Evolutionary conservation across 1,140 invertebrate species (phyloP), one percentile per base, ranked within the genome.

Genomic region (Aphelinus atriplicis): DNA sequence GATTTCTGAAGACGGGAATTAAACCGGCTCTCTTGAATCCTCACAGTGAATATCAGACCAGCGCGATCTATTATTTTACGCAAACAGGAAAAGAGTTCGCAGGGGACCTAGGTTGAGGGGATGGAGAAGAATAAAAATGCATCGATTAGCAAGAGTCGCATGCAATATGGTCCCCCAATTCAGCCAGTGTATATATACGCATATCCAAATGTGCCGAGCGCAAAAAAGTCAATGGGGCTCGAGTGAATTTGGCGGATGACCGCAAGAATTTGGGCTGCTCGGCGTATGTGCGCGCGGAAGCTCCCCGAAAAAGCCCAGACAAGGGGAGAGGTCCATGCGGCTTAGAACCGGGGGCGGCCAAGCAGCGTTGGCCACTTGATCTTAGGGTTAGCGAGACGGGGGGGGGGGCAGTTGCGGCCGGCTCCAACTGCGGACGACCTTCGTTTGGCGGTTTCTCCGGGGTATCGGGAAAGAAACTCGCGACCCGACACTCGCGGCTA

Each of bases 351-450:
- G 47, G 3, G 72, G 43, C 47, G 65, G 62, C 26, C 42, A 6
- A 53, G 46, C 77, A 79, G 77, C 72, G 57, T 55, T 75, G 75
- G 81, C 78, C 80, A 81, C 83, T 83, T 81, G 82, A 83, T 84
- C 82, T 83, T 83, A 80, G 78, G 77, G 77, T 72, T 80, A 63
- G 70, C 81, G 71, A 74, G 78, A 26, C 26, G 26, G 60, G 43
- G 46, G 57, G 47, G 76, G 78, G 80, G 74, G 68, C 76, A 57
- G 70, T 66, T 77, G 78, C 65, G 82, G 81, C 67, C 79, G 77
- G 78, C 78, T 81, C 73, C 77, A 81, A 82, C 78, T 81, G 75
- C 69, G 68, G 66, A 47, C 70, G 76, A 80, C 75, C 78, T 57
- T 68, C 74, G 66, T 64, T 26, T 77, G 71, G 83, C 70, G 82